Base-by-base conservation (phyloP, 2,797 vertebrate species). In the Leuciscus waleckii region DNA sequence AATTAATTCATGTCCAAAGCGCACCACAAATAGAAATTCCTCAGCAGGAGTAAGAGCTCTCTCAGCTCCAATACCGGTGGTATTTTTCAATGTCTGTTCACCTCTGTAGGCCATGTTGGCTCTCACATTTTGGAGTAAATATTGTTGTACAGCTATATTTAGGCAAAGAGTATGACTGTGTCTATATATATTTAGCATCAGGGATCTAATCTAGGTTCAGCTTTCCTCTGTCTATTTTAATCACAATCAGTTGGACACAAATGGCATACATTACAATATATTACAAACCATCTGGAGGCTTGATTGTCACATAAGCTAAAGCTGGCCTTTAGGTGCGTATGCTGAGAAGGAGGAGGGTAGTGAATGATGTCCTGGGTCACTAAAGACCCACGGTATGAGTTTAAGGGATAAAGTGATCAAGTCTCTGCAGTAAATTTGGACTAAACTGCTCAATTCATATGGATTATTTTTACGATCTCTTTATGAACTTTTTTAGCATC, bases 1-100 rank as follows among this genome's bases (percentile, higher is more conserved):
- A 84, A 77, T 90, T 93, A 92, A 93, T 93, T 89, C 77, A 87
- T 82, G 90, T 88, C 88, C 88, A 89, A 86, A 87, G 88, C 63
- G 43, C 32, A 5, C 71, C 77, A 61, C 85, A 91, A 89, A 89
- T 88, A 91, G 81, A 90, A 79, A 67, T 76, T 56, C 71, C 35
- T 79, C 71, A 81, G 84, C 19, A 58, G 77, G 78, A 85, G 71
- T 35, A 88, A 63, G 69, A 67, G 79, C 41, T 61, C 61, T 68
- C 61, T 79, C 23, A 29, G 26, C 35, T 69, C 68, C 82, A 74
- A 65, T 75, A 29, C 21, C 6, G 51, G 43, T 63, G 81, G 43
- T 11, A 76, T 82, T 86, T 76, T 78, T 85, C 49, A 85, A 69
- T n/a, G 49, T 78, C 35, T 29, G 10, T 35, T 86, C 26, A 71